phyloP scores from a whole-genome alignment of 2,113 vertebrate species.

The Misgurnus mizolepis region DNA sequence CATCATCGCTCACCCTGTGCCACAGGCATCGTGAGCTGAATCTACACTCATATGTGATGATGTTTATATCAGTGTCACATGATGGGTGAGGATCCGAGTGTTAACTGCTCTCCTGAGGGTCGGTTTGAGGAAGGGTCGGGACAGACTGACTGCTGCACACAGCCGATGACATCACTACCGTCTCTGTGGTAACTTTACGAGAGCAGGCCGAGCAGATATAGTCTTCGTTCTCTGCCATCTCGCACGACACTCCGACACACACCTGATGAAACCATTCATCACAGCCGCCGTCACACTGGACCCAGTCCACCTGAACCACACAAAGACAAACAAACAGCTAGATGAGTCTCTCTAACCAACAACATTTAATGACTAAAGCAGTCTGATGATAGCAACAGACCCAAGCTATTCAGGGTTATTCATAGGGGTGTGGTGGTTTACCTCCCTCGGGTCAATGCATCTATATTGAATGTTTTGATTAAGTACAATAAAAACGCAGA shows the following conservation, averaged over 20 bases:
- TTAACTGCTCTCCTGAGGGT: slow-evolving; percentile 88
- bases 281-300: slow-evolving; percentile 97
- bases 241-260: slow-evolving; percentile 94
- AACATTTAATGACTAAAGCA: no score
- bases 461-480: no score
- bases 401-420: no score
- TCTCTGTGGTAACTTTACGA: slow-evolving; percentile 72
- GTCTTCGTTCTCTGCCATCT: slow-evolving; percentile 98
- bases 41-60: not conserved
- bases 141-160: slow-evolving; percentile 57
- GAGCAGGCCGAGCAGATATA: slow-evolving; percentile 96
- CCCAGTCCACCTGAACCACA: slow-evolving; percentile 93
- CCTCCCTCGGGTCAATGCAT: no score
- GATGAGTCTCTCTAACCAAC: no score
- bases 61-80: not conserved
- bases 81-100: slow-evolving; percentile 37
- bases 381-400: no score
- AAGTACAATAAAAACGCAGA: no score
- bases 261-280: slow-evolving; percentile 99
- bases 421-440: no score
- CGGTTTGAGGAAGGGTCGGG: slow-evolving; percentile 68
- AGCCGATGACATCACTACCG: slow-evolving; percentile 60
- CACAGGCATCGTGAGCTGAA: not conserved
- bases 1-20: not conserved
- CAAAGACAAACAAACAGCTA: slow-evolving; percentile 44